phyloP scores from a whole-genome alignment of 2,113 vertebrate genomes.

The Erpornis zantholeuca region DNA sequence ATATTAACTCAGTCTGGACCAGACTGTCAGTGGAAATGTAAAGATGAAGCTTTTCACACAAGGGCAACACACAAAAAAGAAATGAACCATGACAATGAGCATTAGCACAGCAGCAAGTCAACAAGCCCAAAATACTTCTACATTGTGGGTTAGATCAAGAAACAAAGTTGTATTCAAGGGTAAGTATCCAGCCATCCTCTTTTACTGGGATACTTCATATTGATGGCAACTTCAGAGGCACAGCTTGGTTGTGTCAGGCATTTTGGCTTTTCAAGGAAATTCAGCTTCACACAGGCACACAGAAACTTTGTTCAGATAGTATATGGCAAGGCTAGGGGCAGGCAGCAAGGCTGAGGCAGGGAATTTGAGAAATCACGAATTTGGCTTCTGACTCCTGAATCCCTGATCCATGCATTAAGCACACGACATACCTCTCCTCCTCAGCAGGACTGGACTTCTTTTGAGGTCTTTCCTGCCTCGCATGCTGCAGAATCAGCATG shows the following conservation, averaged over 20 bases:
- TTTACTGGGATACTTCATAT: not conserved
- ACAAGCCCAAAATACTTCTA: not conserved
- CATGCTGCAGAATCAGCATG: not conserved
- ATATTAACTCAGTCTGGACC: conserved; percentile 8
- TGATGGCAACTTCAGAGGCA: not conserved
- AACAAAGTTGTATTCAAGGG: not conserved
- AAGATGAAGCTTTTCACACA: not conserved
- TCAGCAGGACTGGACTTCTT: not conserved
- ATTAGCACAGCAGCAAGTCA: not conserved
- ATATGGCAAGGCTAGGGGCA: not conserved
- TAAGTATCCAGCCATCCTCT: not conserved
- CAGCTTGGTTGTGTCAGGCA: not conserved
- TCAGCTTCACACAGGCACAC: not conserved
- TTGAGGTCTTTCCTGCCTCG: not conserved
- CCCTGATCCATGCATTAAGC: not conserved
- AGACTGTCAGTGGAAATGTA: not conserved
- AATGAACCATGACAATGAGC: not conserved
- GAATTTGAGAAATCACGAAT: not conserved
- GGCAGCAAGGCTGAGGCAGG: not conserved
- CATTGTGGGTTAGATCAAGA: not conserved
- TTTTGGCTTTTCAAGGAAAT: not conserved
- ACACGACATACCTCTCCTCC: not conserved
- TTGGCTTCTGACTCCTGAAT: not conserved
- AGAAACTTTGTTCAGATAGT: not conserved
- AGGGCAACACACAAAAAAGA: not conserved